Base-by-base conservation (phyloP, 2,797 vertebrate species). In the Bradypus variegatus region DNA sequence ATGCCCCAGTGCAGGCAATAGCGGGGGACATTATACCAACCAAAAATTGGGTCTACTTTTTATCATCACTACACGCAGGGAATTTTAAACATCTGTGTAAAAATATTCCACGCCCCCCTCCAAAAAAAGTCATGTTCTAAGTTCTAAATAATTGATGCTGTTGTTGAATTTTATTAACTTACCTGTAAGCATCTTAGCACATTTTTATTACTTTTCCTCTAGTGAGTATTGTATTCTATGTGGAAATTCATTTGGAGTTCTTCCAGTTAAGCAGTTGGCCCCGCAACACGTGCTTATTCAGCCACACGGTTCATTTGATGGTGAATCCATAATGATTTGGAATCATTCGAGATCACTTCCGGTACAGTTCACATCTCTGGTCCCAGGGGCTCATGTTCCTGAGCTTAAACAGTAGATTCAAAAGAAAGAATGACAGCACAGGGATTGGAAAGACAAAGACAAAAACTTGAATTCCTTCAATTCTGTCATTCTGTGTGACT, bases 81-180 rank as follows among this genome's bases (percentile, higher is more conserved):
- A 23, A 33, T 12, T n/a, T 75, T 2, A 58, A 85, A 72, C 11
- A 45, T 84, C 41, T 18, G 18, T 73, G 14, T 53, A 41, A 77
- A 88, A 84, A 75, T 11, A 16, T 8, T 81, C 75, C 8, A 75
- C n/a, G n/a, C 38, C 29, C 19, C 18, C 3, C 11, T n/a, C 50
- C 10, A 55, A 76, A 91, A 86, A 13, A 72, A 23, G 9, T n/a
- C 11, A 70, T 77, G 27, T 81, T 83, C 25, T 65, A 83, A 78
- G 60, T 89, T 80, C 53, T 89, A 65, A 93, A 48, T 45, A 60
- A 36, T 31, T 41, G 9, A 18, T 31, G 31, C 2, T 38, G 48
- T 69, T 25, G 55, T 45, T 60, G 91, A 78, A 21, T 89, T 83
- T 94, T 41, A 70, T 69, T 21, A 64, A 87, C 58, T 53, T 12